Base-by-base conservation (phyloP, 2,888 invertebrate genomes). In the Scrobipalpa atriplicella region DNA sequence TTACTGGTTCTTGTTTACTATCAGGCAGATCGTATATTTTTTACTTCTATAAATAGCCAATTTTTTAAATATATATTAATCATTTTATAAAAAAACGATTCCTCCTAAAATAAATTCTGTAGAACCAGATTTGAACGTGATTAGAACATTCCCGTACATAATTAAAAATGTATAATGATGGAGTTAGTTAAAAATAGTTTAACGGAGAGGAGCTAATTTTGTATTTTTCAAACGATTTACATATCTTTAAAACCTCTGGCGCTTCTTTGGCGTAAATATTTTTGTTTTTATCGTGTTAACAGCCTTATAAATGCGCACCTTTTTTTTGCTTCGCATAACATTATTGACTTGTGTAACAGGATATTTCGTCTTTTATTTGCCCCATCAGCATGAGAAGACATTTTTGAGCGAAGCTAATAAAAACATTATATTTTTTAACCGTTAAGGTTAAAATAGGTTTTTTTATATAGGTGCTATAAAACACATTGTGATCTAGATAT, bases 211-310 rank as follows among this genome's bases (percentile, higher is more conserved):
- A 47, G 5, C 47, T 47, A 47, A 47, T 47, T 16, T 47, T 47
- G 47, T 47, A 47, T 47, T 47, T n/a, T 16, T 47, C n/a, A 47
- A 47, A 47, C 47, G 47, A 47, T 47, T 47, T 47, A 3, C 43
- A 43, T 43, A 13, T 13, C 43, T 43, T 13, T 29, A 29, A 29
- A 29, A 3, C 29, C 29, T 29, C 13, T 43, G 43, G 43, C 13
- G 43, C 5, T 47, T 47, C 47, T 16, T 47, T n/a, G 47, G 7
- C n/a, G 8, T 16, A 8, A 47, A n/a, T 47, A 47, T 10, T n/a
- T 47, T 16, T n/a, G 16, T n/a, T 16, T 47, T 47, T 16, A 47
- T 47, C 47, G 6, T 16, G 16, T 47, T 47, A n/a, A 47, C 47
- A 47, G n/a, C n/a, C 47, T 16, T n/a, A 16, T 47, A 6, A 47